Conservation (phyloP, 2,888 invertebrate genomes). For the Hypselothyrea guttata region DNA sequence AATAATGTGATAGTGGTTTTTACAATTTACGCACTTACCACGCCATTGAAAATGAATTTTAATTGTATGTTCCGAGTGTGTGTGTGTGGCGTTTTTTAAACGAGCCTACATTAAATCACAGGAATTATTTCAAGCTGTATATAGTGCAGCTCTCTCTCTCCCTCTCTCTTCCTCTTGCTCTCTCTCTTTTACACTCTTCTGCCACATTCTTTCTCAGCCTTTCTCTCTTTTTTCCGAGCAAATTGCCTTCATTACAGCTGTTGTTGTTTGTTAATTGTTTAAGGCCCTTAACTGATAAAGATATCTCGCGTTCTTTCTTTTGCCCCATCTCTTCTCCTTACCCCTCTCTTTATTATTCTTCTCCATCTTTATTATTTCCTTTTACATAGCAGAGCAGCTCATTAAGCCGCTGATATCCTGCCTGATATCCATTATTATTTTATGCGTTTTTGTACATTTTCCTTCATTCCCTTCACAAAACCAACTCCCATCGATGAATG, state of each 20-base stretch:
- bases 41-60: conserved; percentile 70
- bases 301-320: conserved; percentile 41
- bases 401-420: conserved; percentile 49
- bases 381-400: conserved; percentile 23
- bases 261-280: conserved; percentile 69
- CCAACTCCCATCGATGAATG: conserved; percentile 45
- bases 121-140: conserved; percentile 69
- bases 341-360: conserved; percentile 30
- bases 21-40: conserved; percentile 72
- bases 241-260: conserved; percentile 66
- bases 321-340: conserved; percentile 3
- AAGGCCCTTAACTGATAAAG: conserved; percentile 56
- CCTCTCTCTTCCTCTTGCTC: not conserved
- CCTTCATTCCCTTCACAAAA: conserved; percentile 29
- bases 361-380: conserved; percentile 8
- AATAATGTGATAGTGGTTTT: conserved; percentile 76
- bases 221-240: conserved; percentile 12
- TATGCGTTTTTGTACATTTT: conserved; percentile 46
- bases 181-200: conserved; percentile 9
- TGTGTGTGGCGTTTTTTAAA: conserved; percentile 15
- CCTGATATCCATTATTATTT: conserved; percentile 51
- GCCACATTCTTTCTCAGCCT: conserved; percentile 15
- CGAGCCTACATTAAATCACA: conserved; percentile 65
- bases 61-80: conserved; percentile 50
- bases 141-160: conserved; percentile 12